Conservation (phyloP, 2,113 vertebrate genomes). For the Fulmarus glacialis region DNA sequence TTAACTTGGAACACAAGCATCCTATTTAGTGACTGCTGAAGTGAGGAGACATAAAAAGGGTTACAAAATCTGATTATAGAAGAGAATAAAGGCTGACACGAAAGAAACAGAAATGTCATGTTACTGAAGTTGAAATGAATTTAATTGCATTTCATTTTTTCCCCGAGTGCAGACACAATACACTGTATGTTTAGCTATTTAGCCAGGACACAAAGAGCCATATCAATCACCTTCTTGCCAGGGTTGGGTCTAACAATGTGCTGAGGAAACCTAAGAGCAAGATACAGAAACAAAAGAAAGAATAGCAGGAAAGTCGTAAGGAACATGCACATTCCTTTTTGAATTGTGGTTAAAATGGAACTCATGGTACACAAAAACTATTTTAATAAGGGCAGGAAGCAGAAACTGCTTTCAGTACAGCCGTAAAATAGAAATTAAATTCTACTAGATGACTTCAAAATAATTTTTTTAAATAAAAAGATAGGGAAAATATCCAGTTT, state of each 20-base stretch:
- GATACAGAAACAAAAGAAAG: background rate
- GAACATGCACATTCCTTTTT: background rate
- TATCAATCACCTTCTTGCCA: slow-evolving; percentile 47
- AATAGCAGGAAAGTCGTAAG: background rate
- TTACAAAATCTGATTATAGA: slow-evolving; percentile 55
- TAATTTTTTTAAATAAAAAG: background rate
- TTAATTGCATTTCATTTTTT: slow-evolving; percentile 59
- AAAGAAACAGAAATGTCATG: slow-evolving; percentile 60
- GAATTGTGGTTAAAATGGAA: background rate
- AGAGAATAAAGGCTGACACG: slow-evolving; percentile 47
- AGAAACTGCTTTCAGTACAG: background rate
- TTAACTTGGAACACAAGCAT: slow-evolving; percentile 42
- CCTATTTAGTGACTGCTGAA: slow-evolving; percentile 51
- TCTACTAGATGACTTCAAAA: background rate
- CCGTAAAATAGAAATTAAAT: background rate
- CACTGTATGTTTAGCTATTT: slow-evolving; percentile 30
- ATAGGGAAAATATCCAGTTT: background rate
- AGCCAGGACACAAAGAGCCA: slow-evolving; percentile 37
- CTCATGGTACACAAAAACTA: background rate
- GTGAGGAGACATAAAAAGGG: slow-evolving; percentile 44
- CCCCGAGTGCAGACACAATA: background rate
- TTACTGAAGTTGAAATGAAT: slow-evolving; percentile 41
- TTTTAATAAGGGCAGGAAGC: background rate
- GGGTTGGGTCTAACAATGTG: background rate
- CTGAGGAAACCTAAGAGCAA: slow-evolving; percentile 6